A percentile compares a stretch with the other conserved stretches of the same genome.
Evolutionary conservation across 2,888 invertebrate species (phyloP).

Genomic region (Oligia strigilis): DNA sequence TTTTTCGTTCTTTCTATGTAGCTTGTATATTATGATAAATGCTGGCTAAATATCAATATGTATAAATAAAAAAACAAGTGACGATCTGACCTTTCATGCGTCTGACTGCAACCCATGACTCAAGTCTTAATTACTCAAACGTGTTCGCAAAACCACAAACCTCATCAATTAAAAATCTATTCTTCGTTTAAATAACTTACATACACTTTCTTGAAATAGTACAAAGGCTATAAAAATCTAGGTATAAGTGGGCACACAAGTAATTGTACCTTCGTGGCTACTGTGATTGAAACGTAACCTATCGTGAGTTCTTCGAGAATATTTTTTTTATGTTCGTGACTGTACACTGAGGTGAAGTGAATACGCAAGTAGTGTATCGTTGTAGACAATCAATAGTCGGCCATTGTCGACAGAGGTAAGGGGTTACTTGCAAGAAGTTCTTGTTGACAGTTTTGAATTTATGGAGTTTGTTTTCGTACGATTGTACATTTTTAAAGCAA

Average conservation of each 20-base stretch:
- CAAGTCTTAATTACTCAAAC: not conserved
- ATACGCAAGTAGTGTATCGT: constrained; percentile 46
- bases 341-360: constrained; percentile 51
- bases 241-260: constrained; percentile 42
- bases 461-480: not conserved
- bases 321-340: constrained; percentile 64
- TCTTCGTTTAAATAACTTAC: constrained; percentile 10
- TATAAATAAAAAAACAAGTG: not conserved
- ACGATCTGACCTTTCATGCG: not conserved
- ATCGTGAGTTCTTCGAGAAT: constrained; percentile 66
- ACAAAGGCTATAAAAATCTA: constrained; percentile 36
- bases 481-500: not conserved
- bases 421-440: not conserved
- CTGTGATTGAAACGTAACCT: constrained; percentile 78
- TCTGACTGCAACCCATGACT: not conserved
- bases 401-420: constrained; percentile 20
- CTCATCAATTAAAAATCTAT: not conserved
- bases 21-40: not conserved
- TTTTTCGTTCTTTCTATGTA: not conserved
- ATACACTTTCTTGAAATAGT: constrained; percentile 20
- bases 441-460: constrained; percentile 2
- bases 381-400: constrained; percentile 46
- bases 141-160: not conserved
- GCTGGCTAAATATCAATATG: not conserved
- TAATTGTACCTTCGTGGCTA: constrained; percentile 69